Conservation (phyloP, 2,797 vertebrate species). For the Eupleurogrammus muticus region DNA sequence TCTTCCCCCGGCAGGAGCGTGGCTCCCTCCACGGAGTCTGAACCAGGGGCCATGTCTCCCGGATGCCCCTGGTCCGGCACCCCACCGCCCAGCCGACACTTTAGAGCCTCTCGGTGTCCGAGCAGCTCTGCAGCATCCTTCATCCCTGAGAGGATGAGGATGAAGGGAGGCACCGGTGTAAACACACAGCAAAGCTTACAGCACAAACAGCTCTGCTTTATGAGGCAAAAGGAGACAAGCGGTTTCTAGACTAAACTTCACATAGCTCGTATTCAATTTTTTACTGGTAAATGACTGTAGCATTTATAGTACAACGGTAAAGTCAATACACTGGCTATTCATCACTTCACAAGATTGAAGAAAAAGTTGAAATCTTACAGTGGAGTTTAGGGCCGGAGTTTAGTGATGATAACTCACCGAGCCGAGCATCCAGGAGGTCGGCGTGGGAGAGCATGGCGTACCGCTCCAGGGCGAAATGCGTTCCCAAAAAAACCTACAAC, state of each 20-base stretch:
- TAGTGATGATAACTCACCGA: slow-evolving; percentile 93
- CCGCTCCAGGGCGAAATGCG: slow-evolving; percentile 95
- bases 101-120: slow-evolving; percentile 95
- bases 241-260: slow-evolving; percentile 31
- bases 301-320: no score
- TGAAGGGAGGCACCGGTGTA: slow-evolving; percentile 35
- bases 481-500: slow-evolving; percentile 88
- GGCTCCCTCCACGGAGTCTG: slow-evolving; percentile 92
- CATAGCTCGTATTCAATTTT: no score
- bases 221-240: slow-evolving; percentile 13
- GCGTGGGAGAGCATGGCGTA: slow-evolving; percentile 98
- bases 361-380: slow-evolving; percentile 85
- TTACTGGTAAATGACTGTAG: no score
- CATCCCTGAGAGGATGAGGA: slow-evolving; percentile 86
- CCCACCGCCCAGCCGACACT: slow-evolving; percentile 91
- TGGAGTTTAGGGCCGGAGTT: slow-evolving; percentile 89
- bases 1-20: slow-evolving; percentile 94
- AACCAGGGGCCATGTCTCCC: slow-evolving; percentile 90
- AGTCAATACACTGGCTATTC: slow-evolving; percentile 61
- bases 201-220: slow-evolving; percentile 10
- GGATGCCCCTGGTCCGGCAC: slow-evolving; percentile 90
- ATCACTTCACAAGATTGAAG: slow-evolving; percentile 89
- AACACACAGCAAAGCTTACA: slow-evolving; percentile 21
- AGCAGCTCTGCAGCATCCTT: slow-evolving; percentile 95
- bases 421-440: slow-evolving; percentile 99